Conservation (phyloP, 2,797 vertebrate species). For the Myotis myotis region DNA sequence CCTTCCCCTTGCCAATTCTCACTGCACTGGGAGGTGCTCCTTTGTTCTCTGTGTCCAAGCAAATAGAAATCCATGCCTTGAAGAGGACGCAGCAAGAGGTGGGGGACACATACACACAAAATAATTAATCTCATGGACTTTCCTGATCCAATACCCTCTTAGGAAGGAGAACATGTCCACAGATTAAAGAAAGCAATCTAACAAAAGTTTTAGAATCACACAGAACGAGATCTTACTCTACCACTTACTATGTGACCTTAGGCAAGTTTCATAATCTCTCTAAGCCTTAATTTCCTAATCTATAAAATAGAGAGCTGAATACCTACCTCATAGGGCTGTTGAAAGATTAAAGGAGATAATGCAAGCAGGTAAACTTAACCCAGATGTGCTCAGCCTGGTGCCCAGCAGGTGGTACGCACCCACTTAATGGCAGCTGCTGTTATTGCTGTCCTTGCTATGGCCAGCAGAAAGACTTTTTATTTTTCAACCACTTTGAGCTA, state of each 20-base stretch:
- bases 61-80: background rate
- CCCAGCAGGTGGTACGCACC: background rate
- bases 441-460: background rate
- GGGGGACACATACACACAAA: background rate
- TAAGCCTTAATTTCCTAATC: background rate
- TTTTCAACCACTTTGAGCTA: background rate
- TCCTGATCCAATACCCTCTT: background rate
- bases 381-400: background rate
- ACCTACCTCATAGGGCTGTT: background rate
- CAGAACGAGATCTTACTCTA: background rate
- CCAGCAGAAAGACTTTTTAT: background rate
- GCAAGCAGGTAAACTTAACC: background rate
- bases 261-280: background rate
- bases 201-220: background rate
- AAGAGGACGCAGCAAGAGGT: background rate
- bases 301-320: background rate
- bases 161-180: background rate
- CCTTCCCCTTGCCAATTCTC: background rate
- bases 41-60: background rate
- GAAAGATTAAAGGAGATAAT: background rate
- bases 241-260: background rate
- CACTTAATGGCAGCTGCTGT: background rate
- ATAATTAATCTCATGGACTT: background rate
- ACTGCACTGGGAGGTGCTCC: background rate
- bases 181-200: background rate